Base-by-base conservation (phyloP, 2,888 invertebrate genomes). In the Pecten maximus region DNA sequence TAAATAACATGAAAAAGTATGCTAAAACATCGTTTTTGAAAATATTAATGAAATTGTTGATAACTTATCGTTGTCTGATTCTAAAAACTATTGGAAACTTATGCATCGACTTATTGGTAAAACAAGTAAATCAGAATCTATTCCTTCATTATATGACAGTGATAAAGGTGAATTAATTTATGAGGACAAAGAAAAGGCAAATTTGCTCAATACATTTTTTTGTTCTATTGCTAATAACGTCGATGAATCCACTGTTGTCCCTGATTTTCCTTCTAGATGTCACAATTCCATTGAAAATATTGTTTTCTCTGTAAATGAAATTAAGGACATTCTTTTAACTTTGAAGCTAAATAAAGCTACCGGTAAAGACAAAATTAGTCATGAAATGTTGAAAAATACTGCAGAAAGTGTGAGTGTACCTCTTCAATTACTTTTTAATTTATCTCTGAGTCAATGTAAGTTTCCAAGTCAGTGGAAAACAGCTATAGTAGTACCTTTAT, bases 401-500 rank as follows among this genome's bases (percentile, higher is more conserved):
- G 35, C 39, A 40, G 87, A 39, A 28, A 88, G 19, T 74, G 54
- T 91, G 15, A 35, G 87, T 40, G 0, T 40, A 40, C 91, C 90
- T 19, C 87, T 92, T 40, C 88, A 40, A 19, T 88, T 87, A 87
- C 40, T 89, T 3, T 90, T 92, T 89, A 92, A 90, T 87, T 88
- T 48, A 74, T 91, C 90, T 16, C 15, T 91, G 10, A 87, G 44
- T 4, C 39, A 92, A 48, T 40, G 87, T 74, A 50, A 35, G 8
- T 92, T 89, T 90, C 88, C 90, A 16, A 28, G 50, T 40, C 74
- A 10, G 10, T 91, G 90, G 92, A 92, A 93, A 88, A 16, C 10
- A 16, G 88, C 92, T 16, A 88, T 54, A 54, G 88, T 92, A n/a
- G 86, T 90, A 23, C 90, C 90, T 8, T 28, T 92, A n/a, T 91